Evolutionary conservation across 2,797 vertebrate genomes (phyloP), one percentile per base, ranked within the genome.

Genomic region (Alosa sapidissima): DNA sequence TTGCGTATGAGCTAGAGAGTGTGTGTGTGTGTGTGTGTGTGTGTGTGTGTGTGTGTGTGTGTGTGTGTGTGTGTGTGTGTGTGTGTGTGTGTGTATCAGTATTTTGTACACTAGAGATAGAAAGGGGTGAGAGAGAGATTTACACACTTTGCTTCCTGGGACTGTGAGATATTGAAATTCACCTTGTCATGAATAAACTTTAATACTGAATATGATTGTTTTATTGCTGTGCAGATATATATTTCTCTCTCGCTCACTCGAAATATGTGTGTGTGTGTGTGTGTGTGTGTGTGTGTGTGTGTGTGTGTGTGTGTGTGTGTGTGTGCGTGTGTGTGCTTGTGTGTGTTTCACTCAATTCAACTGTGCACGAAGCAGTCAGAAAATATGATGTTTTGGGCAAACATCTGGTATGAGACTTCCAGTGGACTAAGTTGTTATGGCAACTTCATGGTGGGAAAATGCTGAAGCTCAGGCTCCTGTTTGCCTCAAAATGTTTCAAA

Each of bases 321-420:
- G 62, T 65, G 24, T 65, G 62, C 33, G 24, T 65, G 62, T 36
- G 68, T 75, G 55, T 60, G 55, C n/a, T 21, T 60, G 28, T 28
- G 28, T 60, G 13, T 6, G 13, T 14, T 28, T 4, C 68, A 41
- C 3, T 75, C 68, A 16, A 16, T 28, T 75, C 33, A 33, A 41
- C 13, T 75, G 68, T 4, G 14, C 68, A 16, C 33, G 4, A 41
- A 41, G 4, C 68, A 75, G 68, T 41, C 33, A 41, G 68, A 41
- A 36, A 75, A 75, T 75, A 75, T 75, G 68, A 41, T 75, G 33
- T 75, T 60, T 75, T 36, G 68, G 62, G 68, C 68, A 41, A 45
- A 75, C 68, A 75, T 45, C 68, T 75, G 68, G 68, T 13, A 0
- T 7, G 33, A 75, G 13, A 75, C 6, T 5, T 75, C 2, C 68